phyloP scores from a whole-genome alignment of 2,888 invertebrate genomes.

The Ectropis crepuscularia region DNA sequence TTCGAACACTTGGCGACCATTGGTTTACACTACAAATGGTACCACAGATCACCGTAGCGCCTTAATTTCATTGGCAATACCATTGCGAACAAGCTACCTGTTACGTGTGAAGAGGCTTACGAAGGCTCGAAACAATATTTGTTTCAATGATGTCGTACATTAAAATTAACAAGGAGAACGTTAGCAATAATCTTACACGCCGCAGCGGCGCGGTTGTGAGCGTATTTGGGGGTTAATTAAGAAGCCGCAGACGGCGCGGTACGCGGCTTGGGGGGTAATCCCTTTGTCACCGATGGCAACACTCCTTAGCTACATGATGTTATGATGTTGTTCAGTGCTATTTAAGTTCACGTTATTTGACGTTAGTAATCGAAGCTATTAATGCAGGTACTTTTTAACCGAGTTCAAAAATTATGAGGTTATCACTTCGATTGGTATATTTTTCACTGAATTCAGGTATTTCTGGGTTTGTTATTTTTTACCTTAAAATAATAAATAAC shows the following conservation, averaged over 20 bases:
- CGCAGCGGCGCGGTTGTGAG: conserved; percentile 65
- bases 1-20: too few species aligned
- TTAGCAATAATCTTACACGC: conserved; percentile 77
- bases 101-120: conserved; percentile 59
- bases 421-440: too few species aligned
- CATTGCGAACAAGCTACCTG: conserved; percentile 27
- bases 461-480: too few species aligned
- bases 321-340: conserved; percentile 54
- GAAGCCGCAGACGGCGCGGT: conserved; percentile 75
- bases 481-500: too few species aligned
- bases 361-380: conserved; percentile 11
- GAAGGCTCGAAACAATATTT: conserved; percentile 63
- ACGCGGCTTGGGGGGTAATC: conserved; percentile 66
- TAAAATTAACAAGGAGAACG: conserved; percentile 78
- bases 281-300: conserved; percentile 78
- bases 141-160: conserved; percentile 77
- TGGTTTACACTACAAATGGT: too few species aligned
- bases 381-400: too few species aligned
- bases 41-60: background rate
- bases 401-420: too few species aligned
- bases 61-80: background rate
- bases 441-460: too few species aligned
- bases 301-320: conserved; percentile 52
- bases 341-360: conserved; percentile 47
- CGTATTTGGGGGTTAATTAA: conserved; percentile 84